Base-by-base conservation (phyloP, 2,113 vertebrate species). In the Isichthys henryi region DNA sequence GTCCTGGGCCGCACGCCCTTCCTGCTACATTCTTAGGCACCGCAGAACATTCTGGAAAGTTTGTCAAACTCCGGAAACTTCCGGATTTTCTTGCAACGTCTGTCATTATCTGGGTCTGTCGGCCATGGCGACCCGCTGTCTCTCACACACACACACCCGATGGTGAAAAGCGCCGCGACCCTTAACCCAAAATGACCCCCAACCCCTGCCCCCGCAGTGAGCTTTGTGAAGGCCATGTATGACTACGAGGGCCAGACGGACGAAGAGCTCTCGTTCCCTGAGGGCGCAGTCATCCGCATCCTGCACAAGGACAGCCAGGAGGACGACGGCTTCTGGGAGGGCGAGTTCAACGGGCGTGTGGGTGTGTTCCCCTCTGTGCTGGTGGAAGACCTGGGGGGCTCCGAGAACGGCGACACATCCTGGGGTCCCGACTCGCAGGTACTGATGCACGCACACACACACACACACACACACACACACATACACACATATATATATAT, bases 271-370 rank as follows among this genome's bases (percentile, higher is more conserved):
- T 97, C 98, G 80, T 99, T 99, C 93, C 96, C 96, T 0, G 98
- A 99, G 92, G 98, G 98, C 86, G 98, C 98, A 0, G 97, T 99
- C 93, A 98, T 99, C 91, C 98, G 98, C 35, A 98, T 99, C 92
- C 90, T 99, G 92, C 98, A 96, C 95, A 98, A 98, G 87, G 97
- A 99, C 91, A 98, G 98, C 89, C 98, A 99, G 92, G 98, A 98
- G 0, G 98, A 99, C 0, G 98, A 99, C 21, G 98, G 98, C 21
- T 99, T 99, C 93, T 99, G 98, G 98, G 98, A 99, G 92, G 98
- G 98, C 0, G 98, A 99, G 91, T 97, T 99, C 93, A 98, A 95
- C 0, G 97, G 98, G 0, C 95, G 95, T 0, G 91, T 98, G 2
- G 98, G 98, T 0, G 98, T 99, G 90, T 99, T 99, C 94, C 98